phyloP scores from a whole-genome alignment of 2,113 vertebrate species.

The mouse (Mus musculus) region DNA sequence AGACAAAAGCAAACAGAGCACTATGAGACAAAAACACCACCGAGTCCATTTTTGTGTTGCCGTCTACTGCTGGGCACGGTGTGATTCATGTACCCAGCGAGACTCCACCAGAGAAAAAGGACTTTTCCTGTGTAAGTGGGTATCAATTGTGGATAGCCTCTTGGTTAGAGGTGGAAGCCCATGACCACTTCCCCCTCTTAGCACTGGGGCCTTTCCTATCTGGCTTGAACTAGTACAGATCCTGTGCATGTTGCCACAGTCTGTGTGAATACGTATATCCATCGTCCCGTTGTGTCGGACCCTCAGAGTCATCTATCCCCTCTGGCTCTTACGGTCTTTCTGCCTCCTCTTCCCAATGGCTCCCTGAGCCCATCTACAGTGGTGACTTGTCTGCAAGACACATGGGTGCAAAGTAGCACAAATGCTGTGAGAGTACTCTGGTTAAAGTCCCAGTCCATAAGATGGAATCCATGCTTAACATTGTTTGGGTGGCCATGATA shows the following conservation, averaged over 20 bases:
- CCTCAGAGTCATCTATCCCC: neutral
- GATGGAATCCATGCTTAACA: neutral
- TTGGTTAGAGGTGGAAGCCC: neutral
- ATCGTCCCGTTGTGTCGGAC: neutral
- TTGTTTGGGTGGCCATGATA: neutral
- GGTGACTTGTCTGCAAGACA: neutral
- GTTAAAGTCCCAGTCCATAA: neutral
- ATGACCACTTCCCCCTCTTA: too few species aligned
- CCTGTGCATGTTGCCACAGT: neutral
- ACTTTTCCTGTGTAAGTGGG: neutral
- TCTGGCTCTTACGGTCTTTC: neutral
- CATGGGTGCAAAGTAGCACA: neutral
- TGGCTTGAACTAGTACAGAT: neutral
- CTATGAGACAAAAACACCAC: neutral
- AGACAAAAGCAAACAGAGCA: neutral
- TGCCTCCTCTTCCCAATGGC: neutral
- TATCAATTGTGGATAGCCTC: neutral
- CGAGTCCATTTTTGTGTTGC: neutral
- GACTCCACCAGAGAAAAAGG: neutral
- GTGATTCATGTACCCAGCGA: neutral
- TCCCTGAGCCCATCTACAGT: neutral
- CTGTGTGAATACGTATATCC: neutral
- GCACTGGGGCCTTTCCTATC: rapidly evolving
- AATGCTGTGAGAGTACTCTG: neutral
- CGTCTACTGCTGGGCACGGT: neutral